Conservation (phyloP, 92 coral and sea anemone species). For the Zoanthus gigantus region DNA sequence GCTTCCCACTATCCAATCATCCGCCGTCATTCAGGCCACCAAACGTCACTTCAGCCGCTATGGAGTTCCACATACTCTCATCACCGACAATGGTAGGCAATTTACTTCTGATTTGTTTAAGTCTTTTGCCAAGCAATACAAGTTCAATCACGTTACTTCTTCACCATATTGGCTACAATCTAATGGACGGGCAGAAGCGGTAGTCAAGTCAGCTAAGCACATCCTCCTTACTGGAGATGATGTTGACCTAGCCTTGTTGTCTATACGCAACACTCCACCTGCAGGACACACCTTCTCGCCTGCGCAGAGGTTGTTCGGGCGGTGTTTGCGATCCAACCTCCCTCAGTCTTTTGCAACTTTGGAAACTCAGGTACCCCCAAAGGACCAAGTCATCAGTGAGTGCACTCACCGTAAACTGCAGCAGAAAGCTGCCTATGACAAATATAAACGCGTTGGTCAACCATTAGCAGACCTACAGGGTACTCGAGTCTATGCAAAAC, state of each 20-base stretch:
- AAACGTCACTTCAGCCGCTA: conserved; percentile 57
- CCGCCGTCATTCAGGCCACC: conserved; percentile 63
- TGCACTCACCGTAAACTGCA: neutral
- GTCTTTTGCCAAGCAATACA: conserved; percentile 44
- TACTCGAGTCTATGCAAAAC: neutral
- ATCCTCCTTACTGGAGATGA: conserved; percentile 17
- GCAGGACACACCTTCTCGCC: neutral
- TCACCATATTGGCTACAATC: conserved; percentile 70
- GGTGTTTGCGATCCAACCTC: conserved; percentile 19
- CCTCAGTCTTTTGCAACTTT: conserved; percentile 30
- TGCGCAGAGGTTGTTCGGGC: conserved; percentile 50
- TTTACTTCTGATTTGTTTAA: conserved; percentile 67
- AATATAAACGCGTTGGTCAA: conserved; percentile 29
- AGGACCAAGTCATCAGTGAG: conserved; percentile 24
- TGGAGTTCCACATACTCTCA: conserved; percentile 46
- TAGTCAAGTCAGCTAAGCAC: too few relatives aligned
- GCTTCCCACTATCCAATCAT: conserved; percentile 53
- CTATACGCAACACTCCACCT: conserved; percentile 63
- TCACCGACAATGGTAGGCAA: conserved; percentile 66
- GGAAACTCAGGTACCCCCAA: conserved; percentile 40
- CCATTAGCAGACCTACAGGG: conserved; percentile 25
- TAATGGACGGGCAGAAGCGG: conserved; percentile 60
- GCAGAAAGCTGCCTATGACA: neutral
- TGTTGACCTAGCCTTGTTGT: conserved; percentile 52
- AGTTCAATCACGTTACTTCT: conserved; percentile 20